These are phyloP conservation scores for Bergia puertoricense DNA, from an alignment of 92 coral and sea anemone genomes.

Conservation along the genomic window DNA sequence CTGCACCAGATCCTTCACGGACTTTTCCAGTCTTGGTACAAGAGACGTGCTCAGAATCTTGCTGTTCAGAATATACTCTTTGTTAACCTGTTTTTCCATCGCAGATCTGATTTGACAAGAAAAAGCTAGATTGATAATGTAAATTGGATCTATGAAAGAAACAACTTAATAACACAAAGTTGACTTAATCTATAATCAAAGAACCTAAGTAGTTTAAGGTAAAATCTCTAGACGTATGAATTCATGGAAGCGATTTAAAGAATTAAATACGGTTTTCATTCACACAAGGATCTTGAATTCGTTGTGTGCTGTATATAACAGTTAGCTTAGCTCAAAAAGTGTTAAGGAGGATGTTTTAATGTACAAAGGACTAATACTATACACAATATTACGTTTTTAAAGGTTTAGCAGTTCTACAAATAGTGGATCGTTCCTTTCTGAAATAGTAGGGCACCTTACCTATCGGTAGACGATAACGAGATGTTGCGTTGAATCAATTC, in stretches of 20 bases:
- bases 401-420: neutral
- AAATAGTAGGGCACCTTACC: slow-evolving; percentile 1
- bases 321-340: too few relatives aligned
- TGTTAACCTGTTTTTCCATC: neutral
- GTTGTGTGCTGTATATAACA: too few relatives aligned
- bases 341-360: too few relatives aligned
- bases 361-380: too few relatives aligned
- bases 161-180: neutral
- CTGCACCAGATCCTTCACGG: slow-evolving; percentile 54
- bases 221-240: neutral
- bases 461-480: slow-evolving; percentile 10
- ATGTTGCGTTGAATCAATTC: slow-evolving; percentile 58
- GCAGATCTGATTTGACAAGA: neutral
- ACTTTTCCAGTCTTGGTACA: slow-evolving; percentile 40
- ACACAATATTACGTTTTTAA: too few relatives aligned
- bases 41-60: slow-evolving; percentile 72
- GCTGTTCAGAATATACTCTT: slow-evolving; percentile 64
- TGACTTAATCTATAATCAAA: neutral
- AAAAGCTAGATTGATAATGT: too few relatives aligned
- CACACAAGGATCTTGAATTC: too few relatives aligned
- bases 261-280: neutral
- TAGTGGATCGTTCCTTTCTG: neutral
- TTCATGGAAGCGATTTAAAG: neutral
- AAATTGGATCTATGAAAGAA: neutral
- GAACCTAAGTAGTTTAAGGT: neutral